Conservation (phyloP, 2,888 invertebrate species). For the Latheticus oryzae region DNA sequence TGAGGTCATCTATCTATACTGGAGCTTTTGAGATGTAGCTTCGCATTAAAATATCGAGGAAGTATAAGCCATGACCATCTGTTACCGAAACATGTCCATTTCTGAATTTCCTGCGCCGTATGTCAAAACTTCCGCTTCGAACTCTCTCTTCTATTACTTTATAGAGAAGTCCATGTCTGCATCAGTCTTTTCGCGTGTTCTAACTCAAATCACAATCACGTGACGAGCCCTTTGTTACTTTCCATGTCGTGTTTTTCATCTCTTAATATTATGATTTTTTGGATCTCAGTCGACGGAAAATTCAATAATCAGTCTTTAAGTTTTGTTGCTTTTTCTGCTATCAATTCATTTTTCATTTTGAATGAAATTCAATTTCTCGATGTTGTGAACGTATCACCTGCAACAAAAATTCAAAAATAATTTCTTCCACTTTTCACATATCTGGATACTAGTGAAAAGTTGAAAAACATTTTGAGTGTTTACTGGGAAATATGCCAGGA, state of each 20-base stretch:
- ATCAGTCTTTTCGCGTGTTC: constrained; percentile 48
- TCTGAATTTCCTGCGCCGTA: constrained; percentile 45
- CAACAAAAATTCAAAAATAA: constrained; percentile 28
- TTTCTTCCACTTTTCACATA: constrained; percentile 1
- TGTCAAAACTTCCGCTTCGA: constrained; percentile 46
- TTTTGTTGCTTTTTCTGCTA: constrained; percentile 41
- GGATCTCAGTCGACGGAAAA: constrained; percentile 43
- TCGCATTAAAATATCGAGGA: constrained; percentile 41
- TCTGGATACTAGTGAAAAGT: not conserved
- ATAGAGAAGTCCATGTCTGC: constrained; percentile 54
- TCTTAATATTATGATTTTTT: constrained; percentile 29
- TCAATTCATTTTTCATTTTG: constrained; percentile 45
- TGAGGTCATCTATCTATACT: constrained; percentile 31
- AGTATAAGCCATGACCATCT: constrained; percentile 46
- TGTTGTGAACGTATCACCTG: constrained; percentile 25
- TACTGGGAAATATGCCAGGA: constrained; percentile 1
- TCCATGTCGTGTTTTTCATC: constrained; percentile 7
- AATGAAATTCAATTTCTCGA: constrained; percentile 6
- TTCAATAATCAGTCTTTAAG: constrained; percentile 50
- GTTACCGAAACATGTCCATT: constrained; percentile 56
- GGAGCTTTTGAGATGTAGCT: constrained; percentile 27
- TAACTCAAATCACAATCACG: constrained; percentile 46
- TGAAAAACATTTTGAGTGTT: no score
- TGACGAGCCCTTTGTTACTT: constrained; percentile 7
- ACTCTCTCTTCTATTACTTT: constrained; percentile 46